Conservation (phyloP, 2,888 invertebrate genomes). For the Dromius quadrimaculatus region DNA sequence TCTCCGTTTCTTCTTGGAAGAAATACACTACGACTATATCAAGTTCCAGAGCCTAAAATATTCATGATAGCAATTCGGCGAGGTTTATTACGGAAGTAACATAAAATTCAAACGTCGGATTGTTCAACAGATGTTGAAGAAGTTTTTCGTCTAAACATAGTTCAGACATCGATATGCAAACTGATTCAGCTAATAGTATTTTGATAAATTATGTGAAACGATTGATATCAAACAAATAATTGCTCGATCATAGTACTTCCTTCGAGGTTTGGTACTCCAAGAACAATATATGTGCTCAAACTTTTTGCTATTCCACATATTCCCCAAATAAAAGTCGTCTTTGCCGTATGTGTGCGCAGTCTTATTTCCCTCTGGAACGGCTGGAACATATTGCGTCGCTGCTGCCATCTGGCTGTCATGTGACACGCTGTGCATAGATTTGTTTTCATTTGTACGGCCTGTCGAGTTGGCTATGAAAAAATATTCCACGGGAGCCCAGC, state of each 20-base stretch:
- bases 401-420: slow-evolving; percentile 48
- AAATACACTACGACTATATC: not conserved
- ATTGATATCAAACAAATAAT: too few relatives aligned
- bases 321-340: too few relatives aligned
- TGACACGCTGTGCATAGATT: slow-evolving; percentile 57
- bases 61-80: slow-evolving; percentile 9
- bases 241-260: too few relatives aligned
- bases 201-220: too few relatives aligned
- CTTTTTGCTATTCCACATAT: too few relatives aligned
- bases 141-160: too few relatives aligned
- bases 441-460: slow-evolving; percentile 59
- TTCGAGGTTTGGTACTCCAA: too few relatives aligned
- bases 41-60: slow-evolving; percentile 21
- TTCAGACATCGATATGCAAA: too few relatives aligned
- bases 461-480: slow-evolving; percentile 44
- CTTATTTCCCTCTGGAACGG: slow-evolving; percentile 40
- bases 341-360: slow-evolving; percentile 10
- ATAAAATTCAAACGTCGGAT: not conserved
- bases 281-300: too few relatives aligned
- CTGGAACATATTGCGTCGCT: slow-evolving; percentile 2
- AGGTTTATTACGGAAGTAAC: slow-evolving; percentile 16
- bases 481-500: slow-evolving; percentile 27
- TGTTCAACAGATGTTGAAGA: too few relatives aligned
- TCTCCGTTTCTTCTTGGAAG: too few relatives aligned
- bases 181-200: too few relatives aligned